Evolutionary conservation across 2,797 vertebrate genomes (phyloP), one percentile per base, ranked within the genome.

Genomic region (Microctenopoma stevenorrisi): DNA sequence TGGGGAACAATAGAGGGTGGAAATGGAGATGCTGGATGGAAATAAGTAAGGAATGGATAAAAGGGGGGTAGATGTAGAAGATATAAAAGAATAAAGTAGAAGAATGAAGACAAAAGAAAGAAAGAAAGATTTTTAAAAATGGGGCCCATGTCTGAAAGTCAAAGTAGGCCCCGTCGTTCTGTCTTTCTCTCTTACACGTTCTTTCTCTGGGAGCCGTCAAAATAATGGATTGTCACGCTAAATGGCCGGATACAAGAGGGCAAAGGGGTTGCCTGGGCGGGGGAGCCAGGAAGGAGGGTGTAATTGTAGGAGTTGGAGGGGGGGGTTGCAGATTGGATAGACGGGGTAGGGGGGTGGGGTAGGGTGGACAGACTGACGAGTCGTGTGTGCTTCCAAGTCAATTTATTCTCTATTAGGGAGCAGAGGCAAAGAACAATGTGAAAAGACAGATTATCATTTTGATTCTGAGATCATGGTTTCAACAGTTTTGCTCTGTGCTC

Each of bases 141-240:
- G 76, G 63, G 70, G 62, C 74, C 66, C 72, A 64, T n/a, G 62
- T 81, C 79, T 83, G 76, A 74, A 88, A 90, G 81, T 87, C 86
- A 89, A 80, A 81, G 63, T 62, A 74, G 68, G 73, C 76, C 72
- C 78, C 53, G 28, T 74, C 74, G 72, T 40, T 78, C 66, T 66
- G 67, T 72, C 59, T 75, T 75, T 83, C 78, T 77, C 68, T 66
- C 44, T 43, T 49, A 40, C n/a, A 49, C 76, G 78, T 79, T 88
- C 71, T 79, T 85, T 86, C 69, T 70, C 64, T 80, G 81, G 66
- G 82, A 89, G 82, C 83, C 79, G 52, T 90, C 90, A 90, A 85
- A 88, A 90, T 91, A 90, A 92, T 89, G 86, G 82, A 91, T 90
- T 91, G 89, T 92, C 88, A 89, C 82, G 83, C 89, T 89, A 86